These are phyloP conservation scores for Eulacestoma nigropectus DNA, from an alignment of 2,113 vertebrate genomes.

Conservation along the genomic window DNA sequence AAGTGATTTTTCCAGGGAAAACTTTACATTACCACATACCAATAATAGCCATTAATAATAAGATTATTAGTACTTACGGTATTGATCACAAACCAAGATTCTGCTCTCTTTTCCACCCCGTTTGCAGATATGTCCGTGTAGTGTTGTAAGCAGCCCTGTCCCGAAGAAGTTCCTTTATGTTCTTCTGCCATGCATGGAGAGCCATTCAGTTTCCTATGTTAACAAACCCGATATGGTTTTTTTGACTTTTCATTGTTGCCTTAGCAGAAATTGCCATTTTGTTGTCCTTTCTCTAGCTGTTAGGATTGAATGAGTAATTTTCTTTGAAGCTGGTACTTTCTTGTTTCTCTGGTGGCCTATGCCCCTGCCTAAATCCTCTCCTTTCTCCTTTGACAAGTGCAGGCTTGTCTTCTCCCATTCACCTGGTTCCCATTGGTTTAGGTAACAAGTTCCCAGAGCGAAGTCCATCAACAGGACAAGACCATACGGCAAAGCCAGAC, in stretches of 20 bases:
- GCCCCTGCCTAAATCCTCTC: neutral
- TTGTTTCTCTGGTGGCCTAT: neutral
- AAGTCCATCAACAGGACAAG: neutral
- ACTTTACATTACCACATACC: neutral
- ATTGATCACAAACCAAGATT: neutral
- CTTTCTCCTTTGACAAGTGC: neutral
- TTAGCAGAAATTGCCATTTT: neutral
- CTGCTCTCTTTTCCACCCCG: neutral
- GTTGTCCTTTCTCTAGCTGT: neutral
- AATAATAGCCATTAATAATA: neutral
- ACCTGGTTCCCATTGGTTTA: neutral
- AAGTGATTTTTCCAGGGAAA: neutral
- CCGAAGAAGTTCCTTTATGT: neutral
- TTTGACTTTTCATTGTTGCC: neutral
- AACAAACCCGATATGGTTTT: neutral
- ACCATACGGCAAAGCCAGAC: neutral
- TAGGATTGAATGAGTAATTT: neutral
- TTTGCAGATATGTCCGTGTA: neutral
- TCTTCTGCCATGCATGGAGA: neutral
- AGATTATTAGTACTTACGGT: neutral
- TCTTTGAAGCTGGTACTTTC: neutral
- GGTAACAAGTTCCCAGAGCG: neutral
- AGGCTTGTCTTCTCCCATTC: neutral
- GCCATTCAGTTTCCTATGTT: neutral
- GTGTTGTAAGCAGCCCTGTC: neutral